These are phyloP conservation scores for Cylas formicarius DNA, from an alignment of 1,140 invertebrate species.

Conservation along the genomic window DNA sequence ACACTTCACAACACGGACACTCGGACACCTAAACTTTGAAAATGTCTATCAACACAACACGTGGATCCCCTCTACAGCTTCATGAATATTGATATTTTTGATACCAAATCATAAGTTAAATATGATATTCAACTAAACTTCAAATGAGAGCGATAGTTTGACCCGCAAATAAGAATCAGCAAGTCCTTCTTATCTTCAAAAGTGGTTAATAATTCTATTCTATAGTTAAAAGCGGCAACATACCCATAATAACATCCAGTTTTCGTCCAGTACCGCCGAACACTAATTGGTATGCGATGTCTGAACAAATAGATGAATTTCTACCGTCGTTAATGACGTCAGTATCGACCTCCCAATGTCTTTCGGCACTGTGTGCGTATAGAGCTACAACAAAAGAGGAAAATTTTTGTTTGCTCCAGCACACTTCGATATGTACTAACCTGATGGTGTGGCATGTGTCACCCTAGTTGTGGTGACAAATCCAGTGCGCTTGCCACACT, in stretches of 20 bases:
- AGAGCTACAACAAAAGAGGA: constrained; percentile 44
- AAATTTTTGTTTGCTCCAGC: constrained; percentile 7
- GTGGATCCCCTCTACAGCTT: too few species aligned
- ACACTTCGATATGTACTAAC: constrained; percentile 20
- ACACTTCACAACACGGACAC: too few species aligned
- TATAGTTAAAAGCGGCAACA: too few species aligned
- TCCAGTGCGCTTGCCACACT: constrained; percentile 65
- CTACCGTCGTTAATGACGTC: constrained; percentile 45
- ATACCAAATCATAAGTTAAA: too few species aligned
- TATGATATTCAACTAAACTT: too few species aligned
- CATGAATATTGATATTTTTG: too few species aligned
- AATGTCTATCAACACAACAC: too few species aligned
- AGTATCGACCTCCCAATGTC: constrained; percentile 72
- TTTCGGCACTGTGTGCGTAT: constrained; percentile 70
- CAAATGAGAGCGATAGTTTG: too few species aligned
- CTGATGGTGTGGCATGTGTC: constrained; percentile 71
- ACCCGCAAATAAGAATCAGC: too few species aligned
- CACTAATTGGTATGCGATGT: constrained; percentile 70
- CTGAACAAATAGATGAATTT: constrained; percentile 50
- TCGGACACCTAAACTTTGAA: too few species aligned
- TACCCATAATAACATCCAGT: constrained; percentile 56
- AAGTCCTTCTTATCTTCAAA: too few species aligned
- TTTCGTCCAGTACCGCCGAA: constrained; percentile 55
- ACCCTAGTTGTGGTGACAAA: constrained; percentile 72
- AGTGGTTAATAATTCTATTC: too few species aligned